A percentile compares a stretch with the other conserved stretches of the same genome.
These are phyloP conservation scores for Muraenolepis orangiensis DNA, from an alignment of 2,797 vertebrate genomes.

Conservation along the genomic window DNA sequence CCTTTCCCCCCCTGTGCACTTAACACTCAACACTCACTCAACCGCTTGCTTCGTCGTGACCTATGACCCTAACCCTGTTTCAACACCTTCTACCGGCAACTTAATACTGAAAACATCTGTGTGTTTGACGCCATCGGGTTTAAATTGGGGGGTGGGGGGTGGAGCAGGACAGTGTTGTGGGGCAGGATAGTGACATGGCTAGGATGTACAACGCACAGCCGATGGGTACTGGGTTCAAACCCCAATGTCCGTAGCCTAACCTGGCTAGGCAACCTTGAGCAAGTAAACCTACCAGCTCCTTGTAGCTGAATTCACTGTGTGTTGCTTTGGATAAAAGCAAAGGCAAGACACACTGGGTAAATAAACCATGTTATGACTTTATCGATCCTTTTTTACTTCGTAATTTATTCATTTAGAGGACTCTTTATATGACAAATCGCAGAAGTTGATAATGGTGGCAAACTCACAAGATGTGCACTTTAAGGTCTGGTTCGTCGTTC, in stretches of 20 bases:
- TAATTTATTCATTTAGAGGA: background rate
- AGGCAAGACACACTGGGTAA: background rate
- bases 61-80: background rate
- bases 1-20: background rate
- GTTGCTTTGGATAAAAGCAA: background rate
- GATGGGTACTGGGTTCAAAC: background rate
- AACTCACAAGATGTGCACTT: conserved; percentile 2
- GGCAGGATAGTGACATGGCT: too few relatives aligned
- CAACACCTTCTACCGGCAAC: background rate
- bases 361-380: background rate
- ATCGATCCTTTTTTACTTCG: too few relatives aligned
- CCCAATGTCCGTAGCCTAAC: background rate
- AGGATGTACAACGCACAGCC: background rate
- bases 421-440: background rate
- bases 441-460: background rate
- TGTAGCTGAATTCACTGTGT: background rate
- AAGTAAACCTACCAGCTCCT: background rate
- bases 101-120: background rate
- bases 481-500: background rate
- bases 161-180: background rate
- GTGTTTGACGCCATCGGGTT: background rate
- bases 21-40: background rate
- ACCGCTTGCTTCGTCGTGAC: background rate
- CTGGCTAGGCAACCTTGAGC: background rate
- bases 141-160: background rate